Evolutionary conservation across 2,888 invertebrate species (phyloP), one percentile per base, ranked within the genome.

Genomic region (Eupeodes luniger): DNA sequence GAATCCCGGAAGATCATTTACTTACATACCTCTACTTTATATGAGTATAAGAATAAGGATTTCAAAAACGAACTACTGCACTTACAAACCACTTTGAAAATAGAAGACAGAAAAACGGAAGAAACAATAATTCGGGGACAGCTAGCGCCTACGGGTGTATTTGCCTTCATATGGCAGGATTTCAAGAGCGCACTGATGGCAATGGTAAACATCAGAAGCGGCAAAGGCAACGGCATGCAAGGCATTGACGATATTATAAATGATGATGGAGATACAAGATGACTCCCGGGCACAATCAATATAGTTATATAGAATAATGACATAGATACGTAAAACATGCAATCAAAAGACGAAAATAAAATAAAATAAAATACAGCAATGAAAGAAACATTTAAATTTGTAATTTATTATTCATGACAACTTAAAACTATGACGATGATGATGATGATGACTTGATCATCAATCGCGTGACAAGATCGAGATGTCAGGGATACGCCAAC

Each of bases 351-450:
- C 9, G 11, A 40, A 40, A 19, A 47, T 12, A 7, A 62, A 75
- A 47, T 12, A 7, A 62, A 75, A 3, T 27, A 27, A 27, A 27
- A 27, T 27, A 27, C 27, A 57, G 16, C 85, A 81, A 64, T 77
- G 61, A 75, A 53, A 75, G 78, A 64, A 62, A 53, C 86, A 84
- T 81, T 87, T 77, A 87, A 87, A 84, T 84, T 87, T 84, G 49
- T 83, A 87, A 87, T 84, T 84, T 84, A 87, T 81, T 84, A 87
- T 87, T 87, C 84, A 87, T 87, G 81, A 77, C 84, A 84, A 66
- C 27, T 27, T n/a, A 66, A 76, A 47, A 47, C 44, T 5, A 40
- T 40, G 5, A 40, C 40, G 55, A 14, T 55, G 67, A 62, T 14
- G 16, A 62, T 14, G 16, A 81, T 82, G 85, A 87, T 72, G 84